Evolutionary conservation across 2,113 vertebrate genomes (phyloP).

Genomic region (Falco punctatus): DNA sequence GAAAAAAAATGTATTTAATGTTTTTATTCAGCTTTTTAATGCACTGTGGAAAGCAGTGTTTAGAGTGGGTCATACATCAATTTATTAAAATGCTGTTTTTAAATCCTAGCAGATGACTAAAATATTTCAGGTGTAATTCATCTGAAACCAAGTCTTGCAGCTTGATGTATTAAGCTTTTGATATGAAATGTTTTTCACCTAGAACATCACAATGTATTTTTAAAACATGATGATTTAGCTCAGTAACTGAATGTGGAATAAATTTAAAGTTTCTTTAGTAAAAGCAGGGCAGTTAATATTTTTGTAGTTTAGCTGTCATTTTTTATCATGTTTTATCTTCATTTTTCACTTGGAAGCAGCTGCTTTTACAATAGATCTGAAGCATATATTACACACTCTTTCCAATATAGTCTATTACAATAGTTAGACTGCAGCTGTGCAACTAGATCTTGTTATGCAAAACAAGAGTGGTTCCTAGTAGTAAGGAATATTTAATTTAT

Average conservation of each 20-base stretch:
- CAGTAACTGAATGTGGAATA: neutral
- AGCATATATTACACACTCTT: neutral
- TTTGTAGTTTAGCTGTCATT: neutral
- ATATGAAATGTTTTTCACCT: conserved; percentile 29
- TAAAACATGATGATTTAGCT: conserved; percentile 6
- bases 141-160: conserved; percentile 1
- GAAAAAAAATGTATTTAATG: neutral
- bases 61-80: conserved; percentile 35
- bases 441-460: neutral
- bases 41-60: neutral
- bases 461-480: neutral
- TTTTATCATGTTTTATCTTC: neutral
- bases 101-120: conserved; percentile 47
- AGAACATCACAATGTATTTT: conserved; percentile 10
- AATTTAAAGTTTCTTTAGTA: conserved; percentile 2
- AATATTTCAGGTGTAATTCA: conserved; percentile 60
- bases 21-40: conserved; percentile 28
- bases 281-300: neutral
- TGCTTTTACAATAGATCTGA: neutral
- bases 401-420: neutral
- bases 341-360: neutral
- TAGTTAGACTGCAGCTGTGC: neutral
- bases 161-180: conserved; percentile 53
- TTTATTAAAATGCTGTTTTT: conserved; percentile 50
- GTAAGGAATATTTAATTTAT: neutral